Base-by-base conservation (phyloP, 2,113 vertebrate genomes). In the Haliaeetus leucogaster region DNA sequence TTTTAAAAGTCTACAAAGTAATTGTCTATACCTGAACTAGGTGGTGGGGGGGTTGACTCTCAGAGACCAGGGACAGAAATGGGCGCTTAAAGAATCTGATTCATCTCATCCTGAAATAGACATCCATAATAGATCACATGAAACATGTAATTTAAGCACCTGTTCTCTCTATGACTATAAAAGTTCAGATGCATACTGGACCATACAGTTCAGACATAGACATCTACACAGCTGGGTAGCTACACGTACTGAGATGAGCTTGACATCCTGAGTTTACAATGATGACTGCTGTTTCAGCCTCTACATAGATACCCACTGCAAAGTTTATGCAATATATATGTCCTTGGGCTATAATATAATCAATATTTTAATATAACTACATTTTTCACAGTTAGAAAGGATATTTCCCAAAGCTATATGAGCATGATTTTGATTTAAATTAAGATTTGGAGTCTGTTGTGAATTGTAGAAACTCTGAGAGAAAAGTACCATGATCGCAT, bases 321-420 rank as follows among this genome's bases (percentile, higher is more conserved):
- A 96, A 82, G 34, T 89, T 67, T 86, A 63, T 67, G 65, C 26
- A 47, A 16, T 22, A 38, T 80, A 7, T 71, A 36, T 42, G 12
- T 52, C 77, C 79, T 81, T 72, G 23, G 58, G 79, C 27, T 68
- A 67, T 79, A 83, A 82, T 65, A 36, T 40, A 95, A 95, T 95
- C 93, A 90, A 95, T 96, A 68, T 92, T 95, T 95, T 95, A 86
- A 95, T 93, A 96, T 93, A 96, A 90, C 65, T 55, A 62, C 25
- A 50, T 4, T 87, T 90, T 91, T 87, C 27, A n/a, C 19, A n/a
- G 47, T 43, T 48, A 89, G 56, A 63, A 91, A 94, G 18, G 19
- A 86, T 92, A 95, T 94, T 97, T 95, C 89, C 89, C 91, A 87
- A 86, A 94, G 77, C 87, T 78, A 17, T 66, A 55, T n/a, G 50